Evolutionary conservation across 2,113 vertebrate genomes (phyloP), one percentile per base, ranked within the genome.

Genomic region (Toxostoma redivivum): DNA sequence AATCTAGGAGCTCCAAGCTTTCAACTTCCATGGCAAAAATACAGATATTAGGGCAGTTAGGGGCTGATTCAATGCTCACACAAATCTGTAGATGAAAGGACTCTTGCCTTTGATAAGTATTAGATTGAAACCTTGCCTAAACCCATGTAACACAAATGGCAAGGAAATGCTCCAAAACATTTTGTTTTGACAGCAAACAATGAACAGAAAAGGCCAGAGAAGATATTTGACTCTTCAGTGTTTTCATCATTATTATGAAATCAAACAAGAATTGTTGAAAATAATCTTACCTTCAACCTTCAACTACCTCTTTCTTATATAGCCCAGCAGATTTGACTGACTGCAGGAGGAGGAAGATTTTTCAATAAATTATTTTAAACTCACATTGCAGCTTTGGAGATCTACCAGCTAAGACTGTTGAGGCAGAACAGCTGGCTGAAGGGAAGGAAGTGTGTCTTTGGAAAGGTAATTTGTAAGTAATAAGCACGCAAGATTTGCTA

Each of bases 341-440:
- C 45, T 90, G 40, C 35, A 88, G 42, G 47, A 57, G 20, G 28
- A 88, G 28, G 31, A 90, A 84, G 48, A 88, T 47, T 80, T 94
- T 61, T 82, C 65, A 91, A 65, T 6, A 94, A 85, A 82, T 88
- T 72, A 56, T 70, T 93, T 86, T 47, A 80, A 85, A 78, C 54
- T 91, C 50, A 33, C 22, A 44, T 30, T 81, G 65, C 62, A 87
- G 64, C 38, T 88, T 84, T 95, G 94, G 90, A 96, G 66, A 48
- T 70, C 25, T 86, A 92, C 87, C 91, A 96, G 70, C 69, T 53
- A 77, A 77, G 92, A 91, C 35, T 38, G 82, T 61, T 78, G 92
- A 96, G 66, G 86, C 90, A 90, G 94, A 97, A 97, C 88, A 96
- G 64, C 88, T 95, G 86, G 58, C 88, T 94, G 67, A 73, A 94